These are phyloP conservation scores for Axea sp. DNA, from an alignment of 2,888 invertebrate species.

Conservation along the genomic window DNA sequence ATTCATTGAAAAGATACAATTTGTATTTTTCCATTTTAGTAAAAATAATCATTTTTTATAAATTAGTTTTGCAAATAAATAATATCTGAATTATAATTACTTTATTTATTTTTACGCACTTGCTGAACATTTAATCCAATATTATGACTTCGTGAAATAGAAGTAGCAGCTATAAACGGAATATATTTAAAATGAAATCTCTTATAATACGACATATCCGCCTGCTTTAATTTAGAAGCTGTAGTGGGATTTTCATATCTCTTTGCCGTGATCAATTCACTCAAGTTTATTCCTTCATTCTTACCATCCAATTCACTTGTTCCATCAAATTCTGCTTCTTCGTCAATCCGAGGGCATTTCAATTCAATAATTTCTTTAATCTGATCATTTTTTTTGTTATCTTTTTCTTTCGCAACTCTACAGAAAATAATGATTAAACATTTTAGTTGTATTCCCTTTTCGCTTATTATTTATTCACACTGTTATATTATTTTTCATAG, in stretches of 20 bases:
- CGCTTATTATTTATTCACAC: no score
- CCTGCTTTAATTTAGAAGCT: constrained; percentile 84
- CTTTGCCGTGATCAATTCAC: constrained; percentile 64
- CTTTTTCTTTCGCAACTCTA: no score
- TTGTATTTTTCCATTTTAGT: background rate
- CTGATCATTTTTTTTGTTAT: constrained; percentile 10
- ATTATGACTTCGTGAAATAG: constrained; percentile 83
- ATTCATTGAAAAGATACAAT: no score
- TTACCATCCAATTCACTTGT: constrained; percentile 7
- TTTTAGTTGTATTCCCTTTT: no score
- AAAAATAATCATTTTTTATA: constrained; percentile 8
- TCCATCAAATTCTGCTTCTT: constrained; percentile 13
- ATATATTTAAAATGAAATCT: constrained; percentile 81
- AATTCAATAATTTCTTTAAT: constrained; percentile 16
- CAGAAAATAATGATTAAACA: no score
- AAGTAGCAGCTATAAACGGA: constrained; percentile 83
- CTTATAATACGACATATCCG: constrained; percentile 81
- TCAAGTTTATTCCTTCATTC: constrained; percentile 30
- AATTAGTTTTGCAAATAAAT: background rate
- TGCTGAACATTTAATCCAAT: constrained; percentile 84
- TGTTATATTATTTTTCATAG: no score
- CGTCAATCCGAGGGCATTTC: constrained; percentile 25
- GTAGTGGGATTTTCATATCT: constrained; percentile 84
- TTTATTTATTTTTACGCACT: constrained; percentile 71
- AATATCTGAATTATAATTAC: no score